These are phyloP conservation scores for Drosophila meridionalis DNA, from an alignment of 2,888 invertebrate genomes.

Conservation along the genomic window DNA sequence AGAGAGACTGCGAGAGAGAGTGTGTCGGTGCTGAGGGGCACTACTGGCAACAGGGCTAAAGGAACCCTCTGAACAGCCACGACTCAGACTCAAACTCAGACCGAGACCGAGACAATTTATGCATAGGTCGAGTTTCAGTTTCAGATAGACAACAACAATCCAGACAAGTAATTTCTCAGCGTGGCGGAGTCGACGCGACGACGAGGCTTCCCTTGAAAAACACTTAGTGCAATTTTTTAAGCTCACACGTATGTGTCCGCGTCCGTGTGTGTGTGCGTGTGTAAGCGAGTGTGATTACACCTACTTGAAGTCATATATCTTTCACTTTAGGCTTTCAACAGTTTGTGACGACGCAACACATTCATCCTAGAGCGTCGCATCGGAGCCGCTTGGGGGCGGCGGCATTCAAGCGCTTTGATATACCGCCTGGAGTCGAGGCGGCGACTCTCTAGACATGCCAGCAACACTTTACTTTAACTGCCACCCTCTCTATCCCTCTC, in stretches of 20 bases:
- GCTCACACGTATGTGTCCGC: slow-evolving; percentile 38
- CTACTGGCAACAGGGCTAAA: slow-evolving; percentile 28
- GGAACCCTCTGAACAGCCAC: slow-evolving; percentile 46
- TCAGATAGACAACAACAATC: slow-evolving; percentile 32
- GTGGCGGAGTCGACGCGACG: slow-evolving; percentile 54
- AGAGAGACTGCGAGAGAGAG: not conserved
- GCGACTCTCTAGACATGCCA: slow-evolving; percentile 64
- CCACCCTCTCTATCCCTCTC: not conserved
- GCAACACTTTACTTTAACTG: slow-evolving; percentile 55
- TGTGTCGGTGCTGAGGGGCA: not conserved
- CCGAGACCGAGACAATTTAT: slow-evolving; percentile 64
- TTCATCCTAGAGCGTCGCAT: slow-evolving; percentile 45
- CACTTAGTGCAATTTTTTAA: slow-evolving; percentile 73
- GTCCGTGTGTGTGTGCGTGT: slow-evolving; percentile 37
- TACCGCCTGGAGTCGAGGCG: slow-evolving; percentile 64
- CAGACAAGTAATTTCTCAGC: slow-evolving; percentile 68
- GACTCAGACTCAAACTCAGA: slow-evolving; percentile 43
- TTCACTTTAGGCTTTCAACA: slow-evolving; percentile 81
- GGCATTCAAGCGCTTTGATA: slow-evolving; percentile 72
- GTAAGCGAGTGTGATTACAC: slow-evolving; percentile 70
- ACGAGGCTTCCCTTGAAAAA: slow-evolving; percentile 64
- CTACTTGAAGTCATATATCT: slow-evolving; percentile 80
- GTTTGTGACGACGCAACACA: slow-evolving; percentile 71
- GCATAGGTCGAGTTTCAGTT: slow-evolving; percentile 64
- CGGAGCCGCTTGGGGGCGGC: slow-evolving; percentile 43